Percentiles rank a stretch among this genome's conserved stretches.
phyloP scores from a whole-genome alignment of 2,113 vertebrate genomes.

The Rallus limicola region DNA sequence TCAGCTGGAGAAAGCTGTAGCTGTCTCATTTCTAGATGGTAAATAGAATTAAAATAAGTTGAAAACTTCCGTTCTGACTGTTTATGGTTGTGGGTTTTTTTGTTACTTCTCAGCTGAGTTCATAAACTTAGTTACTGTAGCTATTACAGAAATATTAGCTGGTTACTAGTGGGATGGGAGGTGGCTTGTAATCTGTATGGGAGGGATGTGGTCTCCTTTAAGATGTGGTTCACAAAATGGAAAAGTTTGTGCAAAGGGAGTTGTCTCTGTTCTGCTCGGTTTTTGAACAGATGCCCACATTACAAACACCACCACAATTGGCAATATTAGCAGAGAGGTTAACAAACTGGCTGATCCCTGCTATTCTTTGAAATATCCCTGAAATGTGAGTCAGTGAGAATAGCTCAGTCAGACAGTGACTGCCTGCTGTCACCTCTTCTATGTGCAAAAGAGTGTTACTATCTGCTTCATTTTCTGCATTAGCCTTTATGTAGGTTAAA shows the following conservation, averaged over 20 bases:
- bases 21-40: background rate
- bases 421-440: background rate
- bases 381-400: background rate
- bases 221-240: slow-evolving; percentile 47
- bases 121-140: background rate
- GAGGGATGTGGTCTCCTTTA: slow-evolving; percentile 37
- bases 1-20: background rate
- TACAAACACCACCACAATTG: slow-evolving; percentile 14
- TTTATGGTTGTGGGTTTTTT: background rate
- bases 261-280: slow-evolving; percentile 31
- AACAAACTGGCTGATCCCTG: background rate
- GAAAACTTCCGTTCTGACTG: background rate
- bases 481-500: background rate
- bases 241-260: slow-evolving; percentile 60
- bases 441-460: background rate
- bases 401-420: background rate
- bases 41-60: background rate
- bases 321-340: background rate
- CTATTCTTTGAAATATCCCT: background rate
- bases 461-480: background rate
- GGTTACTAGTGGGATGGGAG: background rate
- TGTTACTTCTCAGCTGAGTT: background rate
- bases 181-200: background rate
- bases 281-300: slow-evolving; percentile 54
- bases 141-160: background rate